phyloP scores from a whole-genome alignment of 2,113 vertebrate species.

The Rhadina sibilatrix region DNA sequence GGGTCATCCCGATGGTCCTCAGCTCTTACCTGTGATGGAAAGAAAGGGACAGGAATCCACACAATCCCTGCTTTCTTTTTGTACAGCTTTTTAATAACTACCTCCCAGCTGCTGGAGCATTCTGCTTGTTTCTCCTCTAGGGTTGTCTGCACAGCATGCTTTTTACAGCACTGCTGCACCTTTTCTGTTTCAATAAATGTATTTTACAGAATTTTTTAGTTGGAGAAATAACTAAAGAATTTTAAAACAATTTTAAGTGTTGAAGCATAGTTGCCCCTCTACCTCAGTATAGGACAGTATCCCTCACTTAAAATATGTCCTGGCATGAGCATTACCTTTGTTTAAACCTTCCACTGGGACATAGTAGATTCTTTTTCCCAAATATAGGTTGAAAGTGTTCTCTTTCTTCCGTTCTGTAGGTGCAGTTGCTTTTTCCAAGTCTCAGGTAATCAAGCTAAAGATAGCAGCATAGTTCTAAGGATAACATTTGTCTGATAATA shows the following conservation, averaged over 20 bases:
- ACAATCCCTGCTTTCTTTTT: neutral
- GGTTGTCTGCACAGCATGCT: neutral
- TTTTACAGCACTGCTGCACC: neutral
- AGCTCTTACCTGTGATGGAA: neutral
- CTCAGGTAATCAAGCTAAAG: neutral
- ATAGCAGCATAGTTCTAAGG: neutral
- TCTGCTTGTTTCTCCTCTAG: neutral
- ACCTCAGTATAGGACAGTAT: neutral
- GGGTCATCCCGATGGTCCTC: neutral
- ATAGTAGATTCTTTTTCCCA: neutral
- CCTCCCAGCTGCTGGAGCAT: neutral
- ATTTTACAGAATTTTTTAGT: neutral
- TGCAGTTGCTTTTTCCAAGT: neutral
- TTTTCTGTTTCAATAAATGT: constrained; percentile 37
- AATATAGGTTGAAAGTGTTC: neutral
- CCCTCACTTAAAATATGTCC: neutral
- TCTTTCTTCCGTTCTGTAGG: neutral
- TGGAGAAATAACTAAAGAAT: neutral
- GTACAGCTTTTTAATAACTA: neutral
- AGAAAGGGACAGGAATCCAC: neutral
- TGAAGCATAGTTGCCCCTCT: neutral
- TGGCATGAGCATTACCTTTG: neutral
- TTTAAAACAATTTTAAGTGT: neutral
- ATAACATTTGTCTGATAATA: neutral
- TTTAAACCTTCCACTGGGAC: neutral